phyloP scores from a whole-genome alignment of 2,797 vertebrate species.

The Halcyon smyrnensis region DNA sequence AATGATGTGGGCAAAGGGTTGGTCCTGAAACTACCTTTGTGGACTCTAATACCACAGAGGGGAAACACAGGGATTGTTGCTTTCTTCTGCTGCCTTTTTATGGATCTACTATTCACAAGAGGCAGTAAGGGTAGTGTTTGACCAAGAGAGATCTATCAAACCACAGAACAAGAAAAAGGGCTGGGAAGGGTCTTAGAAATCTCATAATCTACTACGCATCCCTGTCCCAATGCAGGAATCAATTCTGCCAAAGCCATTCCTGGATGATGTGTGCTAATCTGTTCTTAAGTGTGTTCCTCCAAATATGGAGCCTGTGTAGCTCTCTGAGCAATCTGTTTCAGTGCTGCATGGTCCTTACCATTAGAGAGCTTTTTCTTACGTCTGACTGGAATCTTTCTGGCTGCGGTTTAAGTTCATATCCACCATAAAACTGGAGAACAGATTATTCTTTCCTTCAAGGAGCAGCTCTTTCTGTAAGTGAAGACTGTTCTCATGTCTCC shows the following conservation, averaged over 20 bases:
- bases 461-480: slow-evolving; percentile 17
- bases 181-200: not conserved
- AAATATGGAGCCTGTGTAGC: not conserved
- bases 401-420: slow-evolving; percentile 15
- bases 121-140: not conserved
- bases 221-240: not conserved
- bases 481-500: slow-evolving; percentile 33
- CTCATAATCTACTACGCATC: not conserved
- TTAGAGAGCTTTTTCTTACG: not conserved
- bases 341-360: not conserved
- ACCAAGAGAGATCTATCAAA: not conserved
- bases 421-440: slow-evolving; percentile 18
- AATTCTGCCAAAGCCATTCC: not conserved
- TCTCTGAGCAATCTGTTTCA: not conserved
- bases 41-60: not conserved
- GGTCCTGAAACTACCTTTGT: not conserved
- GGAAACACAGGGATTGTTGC: not conserved
- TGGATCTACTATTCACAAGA: not conserved
- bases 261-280: not conserved
- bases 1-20: not conserved
- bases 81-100: not conserved
- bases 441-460: slow-evolving; percentile 31
- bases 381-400: not conserved
- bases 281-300: not conserved
- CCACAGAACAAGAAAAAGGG: not conserved